These are phyloP conservation scores for Karalla daura DNA, from an alignment of 2,797 vertebrate species.

Conservation along the genomic window DNA sequence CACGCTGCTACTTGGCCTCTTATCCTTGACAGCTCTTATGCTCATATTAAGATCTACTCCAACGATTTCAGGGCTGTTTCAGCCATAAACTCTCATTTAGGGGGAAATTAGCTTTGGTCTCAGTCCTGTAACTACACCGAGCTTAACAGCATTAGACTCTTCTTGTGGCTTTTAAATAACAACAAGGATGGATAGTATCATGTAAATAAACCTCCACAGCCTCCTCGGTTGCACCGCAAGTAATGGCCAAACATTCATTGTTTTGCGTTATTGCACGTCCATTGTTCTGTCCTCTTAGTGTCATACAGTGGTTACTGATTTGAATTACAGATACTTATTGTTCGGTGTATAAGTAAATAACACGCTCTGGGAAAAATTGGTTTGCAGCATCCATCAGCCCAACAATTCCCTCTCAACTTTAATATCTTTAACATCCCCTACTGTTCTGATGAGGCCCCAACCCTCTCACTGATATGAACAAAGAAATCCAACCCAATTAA, in stretches of 20 bases:
- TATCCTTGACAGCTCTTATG: slow-evolving; percentile 82
- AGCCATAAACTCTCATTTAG: slow-evolving; percentile 87
- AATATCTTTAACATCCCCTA: too few species aligned
- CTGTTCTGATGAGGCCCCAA: too few species aligned
- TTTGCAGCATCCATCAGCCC: slow-evolving; percentile 9
- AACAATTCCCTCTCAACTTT: slow-evolving; percentile 13
- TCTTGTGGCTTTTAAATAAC: slow-evolving; percentile 82
- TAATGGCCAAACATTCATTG: slow-evolving; percentile 71
- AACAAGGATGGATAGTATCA: slow-evolving; percentile 78
- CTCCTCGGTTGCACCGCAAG: slow-evolving; percentile 60
- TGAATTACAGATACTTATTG: slow-evolving; percentile 43
- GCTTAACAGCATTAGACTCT: slow-evolving; percentile 84
- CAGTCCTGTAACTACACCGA: slow-evolving; percentile 78
- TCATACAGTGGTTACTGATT: slow-evolving; percentile 33
- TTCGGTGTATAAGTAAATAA: too few species aligned
- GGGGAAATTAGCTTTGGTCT: slow-evolving; percentile 80
- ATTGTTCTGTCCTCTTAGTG: slow-evolving; percentile 54
- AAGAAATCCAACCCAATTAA: too few species aligned
- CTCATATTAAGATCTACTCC: slow-evolving; percentile 86
- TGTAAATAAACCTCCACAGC: slow-evolving; percentile 73
- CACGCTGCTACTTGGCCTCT: slow-evolving; percentile 69
- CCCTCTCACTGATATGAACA: too few species aligned
- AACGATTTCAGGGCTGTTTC: slow-evolving; percentile 80
- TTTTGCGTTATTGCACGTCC: slow-evolving; percentile 69
- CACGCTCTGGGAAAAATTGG: slow-evolving; percentile 17